phyloP scores from a whole-genome alignment of 2,888 invertebrate genomes.

The Homarus gammarus region DNA sequence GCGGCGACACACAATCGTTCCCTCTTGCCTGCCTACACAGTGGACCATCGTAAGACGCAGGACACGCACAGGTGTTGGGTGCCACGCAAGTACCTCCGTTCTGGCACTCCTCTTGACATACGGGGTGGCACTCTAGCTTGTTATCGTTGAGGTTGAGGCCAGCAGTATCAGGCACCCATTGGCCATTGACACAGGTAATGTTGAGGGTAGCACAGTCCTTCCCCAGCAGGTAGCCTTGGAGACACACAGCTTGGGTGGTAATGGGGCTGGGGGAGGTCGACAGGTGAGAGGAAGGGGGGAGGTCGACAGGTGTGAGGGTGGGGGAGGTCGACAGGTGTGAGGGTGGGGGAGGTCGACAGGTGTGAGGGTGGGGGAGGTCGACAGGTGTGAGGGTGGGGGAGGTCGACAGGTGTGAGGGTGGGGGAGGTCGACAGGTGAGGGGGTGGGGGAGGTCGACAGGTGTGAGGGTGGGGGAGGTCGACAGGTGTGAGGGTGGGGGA shows the following conservation, averaged over 20 bases:
- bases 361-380: background rate
- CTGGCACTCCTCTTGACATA: constrained; percentile 78
- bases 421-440: background rate
- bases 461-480: no score
- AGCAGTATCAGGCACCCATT: constrained; percentile 19
- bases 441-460: background rate
- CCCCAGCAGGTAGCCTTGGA: background rate
- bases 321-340: background rate
- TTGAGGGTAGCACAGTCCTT: constrained; percentile 7
- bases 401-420: background rate
- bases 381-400: background rate
- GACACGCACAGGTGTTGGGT: constrained; percentile 78
- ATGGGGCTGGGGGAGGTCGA: background rate
- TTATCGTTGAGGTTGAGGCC: background rate
- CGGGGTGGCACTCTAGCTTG: constrained; percentile 62
- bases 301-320: background rate
- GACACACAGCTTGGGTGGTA: background rate
- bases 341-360: background rate
- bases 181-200: constrained; percentile 29
- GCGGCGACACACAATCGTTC: constrained; percentile 31
- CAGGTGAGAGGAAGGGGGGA: background rate
- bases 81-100: constrained; percentile 78
- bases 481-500: background rate
- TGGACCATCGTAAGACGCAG: constrained; percentile 75
- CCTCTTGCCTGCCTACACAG: constrained; percentile 32